Conservation (phyloP, 2,113 vertebrate species). For the Desmodus rotundus region DNA sequence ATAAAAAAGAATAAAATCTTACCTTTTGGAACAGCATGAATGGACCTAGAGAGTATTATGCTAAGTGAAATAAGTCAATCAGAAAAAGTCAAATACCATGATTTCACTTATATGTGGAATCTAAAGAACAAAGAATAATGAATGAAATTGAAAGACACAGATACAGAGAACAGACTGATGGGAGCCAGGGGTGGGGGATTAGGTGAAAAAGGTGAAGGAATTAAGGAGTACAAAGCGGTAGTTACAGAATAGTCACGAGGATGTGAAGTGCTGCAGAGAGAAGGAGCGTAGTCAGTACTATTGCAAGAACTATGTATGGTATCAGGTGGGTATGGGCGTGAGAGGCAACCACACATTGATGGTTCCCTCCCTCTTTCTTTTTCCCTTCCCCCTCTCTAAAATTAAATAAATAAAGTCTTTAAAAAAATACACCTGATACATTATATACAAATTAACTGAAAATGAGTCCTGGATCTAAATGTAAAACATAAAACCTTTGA, state of each 20-base stretch:
- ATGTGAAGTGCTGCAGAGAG: neutral
- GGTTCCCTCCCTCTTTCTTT: too few relatives aligned
- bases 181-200: neutral
- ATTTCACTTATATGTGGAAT: too few relatives aligned
- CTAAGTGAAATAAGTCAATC: neutral
- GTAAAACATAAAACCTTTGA: neutral
- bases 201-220: neutral
- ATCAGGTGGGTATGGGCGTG: neutral
- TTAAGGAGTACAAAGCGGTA: neutral
- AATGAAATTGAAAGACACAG: neutral
- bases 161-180: neutral
- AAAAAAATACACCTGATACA: neutral
- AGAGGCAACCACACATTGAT: too few relatives aligned
- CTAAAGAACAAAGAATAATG: too few relatives aligned
- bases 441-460: neutral
- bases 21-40: neutral
- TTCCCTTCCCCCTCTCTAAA: too few relatives aligned
- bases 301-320: neutral
- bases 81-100: too few relatives aligned
- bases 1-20: neutral
- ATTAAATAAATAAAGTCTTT: neutral
- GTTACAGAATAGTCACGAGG: neutral
- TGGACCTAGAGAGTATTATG: neutral
- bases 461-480: neutral
- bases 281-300: neutral